Percentiles rank a stretch among this genome's conserved stretches.
Evolutionary conservation across 2,888 invertebrate genomes (phyloP).

Genomic region (Leptopilina syphax): DNA sequence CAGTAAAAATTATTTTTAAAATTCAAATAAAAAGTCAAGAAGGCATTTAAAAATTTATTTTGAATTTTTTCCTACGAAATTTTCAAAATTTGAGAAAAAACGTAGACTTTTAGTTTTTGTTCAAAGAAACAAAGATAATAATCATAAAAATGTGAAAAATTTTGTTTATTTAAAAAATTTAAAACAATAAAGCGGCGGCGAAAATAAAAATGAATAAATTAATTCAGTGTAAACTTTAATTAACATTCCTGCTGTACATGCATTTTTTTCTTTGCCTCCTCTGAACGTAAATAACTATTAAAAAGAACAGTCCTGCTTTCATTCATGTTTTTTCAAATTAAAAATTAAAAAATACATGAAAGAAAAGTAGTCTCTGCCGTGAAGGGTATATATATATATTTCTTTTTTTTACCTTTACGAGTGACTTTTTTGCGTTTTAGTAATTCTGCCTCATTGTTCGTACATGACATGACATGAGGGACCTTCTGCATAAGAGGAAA

Average conservation of each 20-base stretch:
- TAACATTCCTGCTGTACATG: background rate
- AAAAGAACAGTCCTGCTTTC: background rate
- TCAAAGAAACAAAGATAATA: too few relatives aligned
- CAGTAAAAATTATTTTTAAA: too few relatives aligned
- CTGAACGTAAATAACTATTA: conserved; percentile 3
- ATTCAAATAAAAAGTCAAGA: too few relatives aligned
- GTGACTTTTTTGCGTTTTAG: conserved; percentile 6
- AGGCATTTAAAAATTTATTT: too few relatives aligned
- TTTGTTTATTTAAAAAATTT: too few relatives aligned
- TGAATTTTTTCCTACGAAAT: too few relatives aligned
- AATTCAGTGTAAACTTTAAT: background rate
- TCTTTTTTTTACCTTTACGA: conserved; percentile 1
- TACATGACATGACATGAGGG: conserved; percentile 9
- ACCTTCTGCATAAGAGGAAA: background rate
- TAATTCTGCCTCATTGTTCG: conserved; percentile 5
- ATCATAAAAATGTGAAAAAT: too few relatives aligned
- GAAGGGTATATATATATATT: background rate
- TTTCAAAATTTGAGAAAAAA: too few relatives aligned
- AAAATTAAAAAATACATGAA: conserved; percentile 42
- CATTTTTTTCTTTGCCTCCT: background rate
- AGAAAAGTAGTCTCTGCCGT: background rate
- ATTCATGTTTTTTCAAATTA: conserved; percentile 34
- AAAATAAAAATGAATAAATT: background rate
- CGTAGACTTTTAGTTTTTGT: too few relatives aligned
- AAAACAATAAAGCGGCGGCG: too few relatives aligned